Evolutionary conservation across 2,797 vertebrate species (phyloP), one percentile per base, ranked within the genome.

Genomic region (Holocentrus rufus): DNA sequence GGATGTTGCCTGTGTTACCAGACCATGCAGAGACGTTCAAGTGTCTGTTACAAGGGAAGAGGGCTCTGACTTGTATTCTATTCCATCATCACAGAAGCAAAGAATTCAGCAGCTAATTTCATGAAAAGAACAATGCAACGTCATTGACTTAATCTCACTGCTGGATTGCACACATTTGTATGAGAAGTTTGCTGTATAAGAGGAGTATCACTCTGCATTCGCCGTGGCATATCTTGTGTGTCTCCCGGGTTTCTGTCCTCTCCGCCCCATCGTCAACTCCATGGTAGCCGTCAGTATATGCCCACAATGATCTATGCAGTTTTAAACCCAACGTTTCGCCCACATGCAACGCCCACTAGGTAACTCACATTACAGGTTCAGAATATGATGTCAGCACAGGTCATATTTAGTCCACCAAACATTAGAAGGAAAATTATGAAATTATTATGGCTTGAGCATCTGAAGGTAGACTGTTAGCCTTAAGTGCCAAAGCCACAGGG

Each of bases 191-290:
- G 93, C 95, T 93, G 92, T 94, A 90, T 84, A 85, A 80, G 87
- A 81, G 71, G 65, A 83, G 79, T 74, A 87, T 91, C 86, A 61
- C 92, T 87, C 79, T 93, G 95, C 94, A 95, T 97, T 97, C 93
- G 91, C 95, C 94, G 92, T 94, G 90, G 94, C 93, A 92, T 94
- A 90, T 94, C 94, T 94, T 95, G 93, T 95, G 95, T 91, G 93
- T 94, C 92, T 95, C 94, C 85, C 68, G 76, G 69, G 27, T 66
- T 74, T 76, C 46, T 64, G 23, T 66, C 49, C 31, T 39, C 44
- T 60, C 69, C 62, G 25, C 79, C 76, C 80, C 81, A 74, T 76
- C 82, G 56, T 85, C 76, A 85, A 72, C 86, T 75, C 79, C 79
- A 84, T 74, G 65, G 69, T 81, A 87, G 83, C 84, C 85, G 74